Evolutionary conservation across 2,797 vertebrate species (phyloP).

Genomic region (Morelia viridis): DNA sequence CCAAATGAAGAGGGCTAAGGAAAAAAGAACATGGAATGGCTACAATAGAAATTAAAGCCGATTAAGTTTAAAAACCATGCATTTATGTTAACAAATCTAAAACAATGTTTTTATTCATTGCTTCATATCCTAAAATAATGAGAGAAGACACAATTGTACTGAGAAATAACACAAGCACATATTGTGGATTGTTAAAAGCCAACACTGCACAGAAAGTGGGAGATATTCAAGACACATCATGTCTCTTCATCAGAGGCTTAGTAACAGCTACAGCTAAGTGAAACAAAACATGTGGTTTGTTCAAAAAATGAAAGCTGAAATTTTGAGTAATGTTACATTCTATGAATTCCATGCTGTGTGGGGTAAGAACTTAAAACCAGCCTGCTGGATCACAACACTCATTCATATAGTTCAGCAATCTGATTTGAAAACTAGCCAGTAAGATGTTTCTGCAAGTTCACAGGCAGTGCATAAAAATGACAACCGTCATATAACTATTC

Average conservation of each 20-base stretch:
- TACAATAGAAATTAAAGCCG: not conserved
- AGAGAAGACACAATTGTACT: not conserved
- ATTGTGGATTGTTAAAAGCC: not conserved
- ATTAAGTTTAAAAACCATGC: not conserved
- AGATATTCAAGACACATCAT: not conserved
- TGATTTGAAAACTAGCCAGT: not conserved
- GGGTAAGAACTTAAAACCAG: not conserved
- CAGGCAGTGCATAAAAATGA: not conserved
- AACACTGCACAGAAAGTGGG: not conserved
- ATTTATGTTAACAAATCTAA: not conserved
- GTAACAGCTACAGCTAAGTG: not conserved
- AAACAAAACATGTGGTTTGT: not conserved
- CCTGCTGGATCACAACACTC: not conserved
- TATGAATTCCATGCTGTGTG: not conserved
- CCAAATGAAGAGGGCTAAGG: not conserved
- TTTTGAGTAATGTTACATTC: not conserved
- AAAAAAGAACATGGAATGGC: not conserved
- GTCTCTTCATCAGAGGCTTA: not conserved
- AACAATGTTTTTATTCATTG: not conserved
- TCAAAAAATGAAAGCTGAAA: not conserved
- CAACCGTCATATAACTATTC: not conserved
- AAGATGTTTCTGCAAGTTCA: not conserved
- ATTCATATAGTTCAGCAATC: constrained; percentile 2
- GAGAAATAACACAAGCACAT: not conserved
- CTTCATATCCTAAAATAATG: not conserved